Percentiles rank a stretch among this genome's conserved stretches.
Evolutionary conservation across 92 coral and sea anemone species (phyloP).

Genomic region (Bergia puertoricense): DNA sequence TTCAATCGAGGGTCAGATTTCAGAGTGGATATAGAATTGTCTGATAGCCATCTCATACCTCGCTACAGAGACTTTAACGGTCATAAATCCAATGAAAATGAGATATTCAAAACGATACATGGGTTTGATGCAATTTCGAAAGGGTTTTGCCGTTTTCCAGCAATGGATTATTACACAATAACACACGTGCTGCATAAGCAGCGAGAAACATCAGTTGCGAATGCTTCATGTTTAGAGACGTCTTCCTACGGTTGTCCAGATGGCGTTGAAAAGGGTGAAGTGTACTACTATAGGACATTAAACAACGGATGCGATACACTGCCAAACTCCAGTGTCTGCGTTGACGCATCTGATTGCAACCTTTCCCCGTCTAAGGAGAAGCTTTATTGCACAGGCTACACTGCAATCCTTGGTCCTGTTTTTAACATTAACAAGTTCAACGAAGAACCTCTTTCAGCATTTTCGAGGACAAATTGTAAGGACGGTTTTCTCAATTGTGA

Average conservation of each 20-base stretch:
- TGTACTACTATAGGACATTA: slow-evolving; percentile 64
- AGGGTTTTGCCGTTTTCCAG: slow-evolving; percentile 70
- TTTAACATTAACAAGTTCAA: slow-evolving; percentile 53
- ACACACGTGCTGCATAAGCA: slow-evolving; percentile 48
- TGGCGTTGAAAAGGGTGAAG: slow-evolving; percentile 59
- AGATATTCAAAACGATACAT: slow-evolving; percentile 26
- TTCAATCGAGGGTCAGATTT: slow-evolving; percentile 71
- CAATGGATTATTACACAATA: slow-evolving; percentile 61
- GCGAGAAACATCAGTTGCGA: slow-evolving; percentile 66
- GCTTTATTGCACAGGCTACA: slow-evolving; percentile 67
- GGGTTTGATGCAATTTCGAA: slow-evolving; percentile 59
- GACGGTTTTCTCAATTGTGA: slow-evolving; percentile 57
- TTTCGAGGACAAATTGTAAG: slow-evolving; percentile 46
- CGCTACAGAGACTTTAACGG: slow-evolving; percentile 71
- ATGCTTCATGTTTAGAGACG: slow-evolving; percentile 45
- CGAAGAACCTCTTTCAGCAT: slow-evolving; percentile 58
- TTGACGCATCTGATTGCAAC: slow-evolving; percentile 36
- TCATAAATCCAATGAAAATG: slow-evolving; percentile 51
- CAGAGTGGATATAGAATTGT: slow-evolving; percentile 56
- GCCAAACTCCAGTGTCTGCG: slow-evolving; percentile 49
- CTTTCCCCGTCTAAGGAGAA: slow-evolving; percentile 45
- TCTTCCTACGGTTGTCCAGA: slow-evolving; percentile 58
- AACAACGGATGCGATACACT: slow-evolving; percentile 69
- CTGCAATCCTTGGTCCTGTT: slow-evolving; percentile 45
- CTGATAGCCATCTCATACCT: slow-evolving; percentile 56